Evolutionary conservation across 1,140 invertebrate genomes (phyloP).

Genomic region (Drosophila kohkoa): DNA sequence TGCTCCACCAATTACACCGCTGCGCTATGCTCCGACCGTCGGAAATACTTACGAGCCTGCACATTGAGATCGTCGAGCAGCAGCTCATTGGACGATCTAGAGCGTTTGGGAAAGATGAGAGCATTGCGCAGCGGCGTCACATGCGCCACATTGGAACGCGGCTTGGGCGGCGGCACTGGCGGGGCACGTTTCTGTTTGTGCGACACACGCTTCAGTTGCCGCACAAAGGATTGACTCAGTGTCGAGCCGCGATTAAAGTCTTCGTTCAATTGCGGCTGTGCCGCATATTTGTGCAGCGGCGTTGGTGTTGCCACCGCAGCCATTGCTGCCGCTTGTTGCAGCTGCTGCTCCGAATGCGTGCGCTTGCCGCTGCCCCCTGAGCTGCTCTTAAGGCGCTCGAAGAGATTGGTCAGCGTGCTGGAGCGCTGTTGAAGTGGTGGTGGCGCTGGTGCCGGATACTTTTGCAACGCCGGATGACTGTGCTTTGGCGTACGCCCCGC

Average conservation of each 20-base stretch:
- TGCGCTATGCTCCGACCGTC: slow-evolving; percentile 62
- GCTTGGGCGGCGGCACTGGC: slow-evolving; percentile 69
- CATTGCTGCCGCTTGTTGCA: slow-evolving; percentile 33
- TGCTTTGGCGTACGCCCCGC: slow-evolving; percentile 72
- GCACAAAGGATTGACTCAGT: slow-evolving; percentile 82
- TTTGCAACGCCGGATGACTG: slow-evolving; percentile 50
- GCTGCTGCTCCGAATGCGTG: slow-evolving; percentile 53
- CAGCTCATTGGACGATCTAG: slow-evolving; percentile 75
- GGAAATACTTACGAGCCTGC: slow-evolving; percentile 78
- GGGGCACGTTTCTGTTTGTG: slow-evolving; percentile 67
- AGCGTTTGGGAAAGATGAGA: slow-evolving; percentile 74
- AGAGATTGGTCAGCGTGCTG: slow-evolving; percentile 72
- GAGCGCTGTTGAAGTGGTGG: slow-evolving; percentile 66
- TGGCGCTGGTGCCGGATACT: slow-evolving; percentile 65
- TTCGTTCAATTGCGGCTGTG: slow-evolving; percentile 60
- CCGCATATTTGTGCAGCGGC: slow-evolving; percentile 61
- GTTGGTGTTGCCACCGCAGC: background rate
- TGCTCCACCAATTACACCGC: slow-evolving; percentile 52
- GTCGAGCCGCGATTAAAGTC: slow-evolving; percentile 82
- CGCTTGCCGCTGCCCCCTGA: slow-evolving; percentile 18
- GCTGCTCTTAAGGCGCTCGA: slow-evolving; percentile 67
- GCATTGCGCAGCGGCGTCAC: slow-evolving; percentile 71
- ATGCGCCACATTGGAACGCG: slow-evolving; percentile 64
- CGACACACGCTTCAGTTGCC: slow-evolving; percentile 65
- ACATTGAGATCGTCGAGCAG: slow-evolving; percentile 73